A percentile compares a stretch with the other conserved stretches of the same genome.
Conservation (phyloP, 2,113 vertebrate species). For the Seriola dumerili region DNA sequence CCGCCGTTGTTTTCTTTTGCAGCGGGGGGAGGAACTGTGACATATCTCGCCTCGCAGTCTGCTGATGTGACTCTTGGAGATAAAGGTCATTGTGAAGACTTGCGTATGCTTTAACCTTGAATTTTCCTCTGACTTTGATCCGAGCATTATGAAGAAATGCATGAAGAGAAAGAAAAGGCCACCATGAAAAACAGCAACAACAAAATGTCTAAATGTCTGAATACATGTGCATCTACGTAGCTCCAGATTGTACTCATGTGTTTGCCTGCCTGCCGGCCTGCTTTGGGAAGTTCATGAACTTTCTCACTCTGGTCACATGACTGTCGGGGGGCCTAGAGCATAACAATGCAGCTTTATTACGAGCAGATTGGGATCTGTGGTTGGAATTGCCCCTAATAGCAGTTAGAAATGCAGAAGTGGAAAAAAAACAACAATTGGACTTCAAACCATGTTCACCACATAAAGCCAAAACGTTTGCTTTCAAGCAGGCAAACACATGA, state of each 20-base stretch:
- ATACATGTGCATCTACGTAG: constrained; percentile 31
- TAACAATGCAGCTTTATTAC: constrained; percentile 64
- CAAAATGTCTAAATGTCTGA: not conserved
- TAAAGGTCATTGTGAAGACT: constrained; percentile 55
- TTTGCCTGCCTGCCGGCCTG: constrained; percentile 43
- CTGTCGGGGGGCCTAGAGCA: constrained; percentile 19
- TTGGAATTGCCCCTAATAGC: constrained; percentile 50
- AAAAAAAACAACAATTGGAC: constrained; percentile 5
- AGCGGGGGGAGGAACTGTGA: constrained; percentile 23
- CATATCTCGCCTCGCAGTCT: constrained; percentile 59
- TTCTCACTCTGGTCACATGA: constrained; percentile 60
- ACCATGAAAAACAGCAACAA: not conserved
- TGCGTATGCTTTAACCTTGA: constrained; percentile 65
- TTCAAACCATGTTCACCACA: constrained; percentile 26
- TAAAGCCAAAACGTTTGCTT: constrained; percentile 6
- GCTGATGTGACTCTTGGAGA: constrained; percentile 55
- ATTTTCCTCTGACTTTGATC: constrained; percentile 41
- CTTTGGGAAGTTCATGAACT: constrained; percentile 55
- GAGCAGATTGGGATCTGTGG: constrained; percentile 57
- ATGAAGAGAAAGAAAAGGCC: constrained; percentile 42
- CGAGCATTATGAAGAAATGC: constrained; percentile 38
- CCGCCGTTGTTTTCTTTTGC: constrained; percentile 39
- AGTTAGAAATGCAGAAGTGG: constrained; percentile 21
- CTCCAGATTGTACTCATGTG: constrained; percentile 39
- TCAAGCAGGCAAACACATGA: constrained; percentile 52